phyloP scores from a whole-genome alignment of 2,113 vertebrate genomes.

The Eurypyga helias region DNA sequence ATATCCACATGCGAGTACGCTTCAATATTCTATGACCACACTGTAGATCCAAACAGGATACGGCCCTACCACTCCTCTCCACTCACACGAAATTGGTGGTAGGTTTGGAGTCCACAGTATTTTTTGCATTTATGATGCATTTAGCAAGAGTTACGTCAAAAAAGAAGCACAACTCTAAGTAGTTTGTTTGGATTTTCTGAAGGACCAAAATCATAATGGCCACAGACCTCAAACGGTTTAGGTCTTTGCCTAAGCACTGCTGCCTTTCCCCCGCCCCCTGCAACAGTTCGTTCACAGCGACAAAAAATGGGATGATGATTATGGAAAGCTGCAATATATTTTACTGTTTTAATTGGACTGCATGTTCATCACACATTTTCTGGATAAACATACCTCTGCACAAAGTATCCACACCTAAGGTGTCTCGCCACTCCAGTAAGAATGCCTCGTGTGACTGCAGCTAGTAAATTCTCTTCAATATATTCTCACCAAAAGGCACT shows the following conservation, averaged over 20 bases:
- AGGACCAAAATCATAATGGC: background rate
- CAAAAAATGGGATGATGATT: background rate
- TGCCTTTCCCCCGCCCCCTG: accelerated
- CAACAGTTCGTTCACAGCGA: background rate
- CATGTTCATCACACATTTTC: background rate
- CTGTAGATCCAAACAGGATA: background rate
- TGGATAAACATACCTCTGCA: background rate
- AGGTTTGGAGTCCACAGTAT: accelerated
- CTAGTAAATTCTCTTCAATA: conserved; percentile 8
- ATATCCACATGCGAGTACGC: accelerated
- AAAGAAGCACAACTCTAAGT: background rate
- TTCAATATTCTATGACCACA: background rate
- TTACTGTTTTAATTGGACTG: background rate
- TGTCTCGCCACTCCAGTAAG: conserved; percentile 9
- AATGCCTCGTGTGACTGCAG: background rate
- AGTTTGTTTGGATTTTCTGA: background rate
- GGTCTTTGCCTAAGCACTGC: background rate
- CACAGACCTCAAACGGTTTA: background rate
- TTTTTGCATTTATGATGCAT: background rate
- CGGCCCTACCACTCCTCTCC: accelerated
- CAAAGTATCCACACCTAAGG: background rate
- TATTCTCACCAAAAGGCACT: background rate
- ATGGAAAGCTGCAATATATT: too few species aligned
- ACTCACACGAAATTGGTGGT: accelerated
- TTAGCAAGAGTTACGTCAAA: background rate